These are phyloP conservation scores for Hyppa rectilinea DNA, from an alignment of 2,888 invertebrate species.

Conservation along the genomic window DNA sequence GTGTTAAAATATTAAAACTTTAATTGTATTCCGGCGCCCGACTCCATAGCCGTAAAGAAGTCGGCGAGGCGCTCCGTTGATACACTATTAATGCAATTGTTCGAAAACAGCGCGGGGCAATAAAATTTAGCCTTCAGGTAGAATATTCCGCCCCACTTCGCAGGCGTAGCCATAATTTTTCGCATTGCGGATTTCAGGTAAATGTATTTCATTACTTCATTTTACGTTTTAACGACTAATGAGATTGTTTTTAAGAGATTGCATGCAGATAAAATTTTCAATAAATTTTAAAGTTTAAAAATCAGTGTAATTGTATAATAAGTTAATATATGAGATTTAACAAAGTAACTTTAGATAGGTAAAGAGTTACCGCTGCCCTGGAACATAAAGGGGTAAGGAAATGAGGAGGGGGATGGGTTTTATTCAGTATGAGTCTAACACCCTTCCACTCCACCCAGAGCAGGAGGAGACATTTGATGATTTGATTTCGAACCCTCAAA, in stretches of 20 bases:
- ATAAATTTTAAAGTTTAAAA: constrained; percentile 2
- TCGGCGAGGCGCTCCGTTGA: constrained; percentile 83
- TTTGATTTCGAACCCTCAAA: too few species aligned
- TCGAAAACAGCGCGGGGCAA: constrained; percentile 87
- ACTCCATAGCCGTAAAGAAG: constrained; percentile 85
- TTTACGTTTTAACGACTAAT: constrained; percentile 71
- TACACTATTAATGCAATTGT: constrained; percentile 90
- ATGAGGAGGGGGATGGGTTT: too few species aligned
- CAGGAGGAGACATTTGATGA: too few species aligned
- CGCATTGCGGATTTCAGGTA: constrained; percentile 88
- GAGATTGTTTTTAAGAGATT: constrained; percentile 66
- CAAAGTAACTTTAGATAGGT: too few species aligned
- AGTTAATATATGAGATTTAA: neutral
- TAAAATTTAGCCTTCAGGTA: constrained; percentile 89
- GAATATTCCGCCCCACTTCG: constrained; percentile 85
- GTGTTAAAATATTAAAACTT: constrained; percentile 87
- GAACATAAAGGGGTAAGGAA: too few species aligned
- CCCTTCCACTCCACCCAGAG: too few species aligned
- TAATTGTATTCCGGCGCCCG: constrained; percentile 84
- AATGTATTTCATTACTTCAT: constrained; percentile 75
- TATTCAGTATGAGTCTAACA: too few species aligned
- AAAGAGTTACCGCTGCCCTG: too few species aligned
- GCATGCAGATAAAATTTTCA: constrained; percentile 7
- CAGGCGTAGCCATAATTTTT: constrained; percentile 87
- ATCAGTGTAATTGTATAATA: neutral